Evolutionary conservation across 2,888 invertebrate species (phyloP), one percentile per base, ranked within the genome.

Genomic region (Augiades crinisus): DNA sequence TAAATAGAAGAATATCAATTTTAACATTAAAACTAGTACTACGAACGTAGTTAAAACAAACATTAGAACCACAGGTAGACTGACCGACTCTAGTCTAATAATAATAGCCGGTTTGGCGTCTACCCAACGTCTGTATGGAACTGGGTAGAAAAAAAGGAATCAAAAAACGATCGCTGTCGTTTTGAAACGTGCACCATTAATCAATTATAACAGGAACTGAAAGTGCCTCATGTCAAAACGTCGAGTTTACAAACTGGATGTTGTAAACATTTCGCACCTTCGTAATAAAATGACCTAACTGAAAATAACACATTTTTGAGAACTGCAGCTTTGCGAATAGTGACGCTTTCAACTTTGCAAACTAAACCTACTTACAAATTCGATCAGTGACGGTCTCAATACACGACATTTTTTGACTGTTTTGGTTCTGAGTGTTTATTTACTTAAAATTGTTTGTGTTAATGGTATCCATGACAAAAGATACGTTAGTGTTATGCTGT

Each of bases 51-150:
- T 54, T 56, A 63, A 67, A 66, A 67, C 58, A 63, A 70, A 68
- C 60, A 59, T 53, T 61, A 63, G 59, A 61, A 67, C 61, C 67
- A 60, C 83, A 86, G 84, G 87, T 86, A 86, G 78, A 76, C 67
- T 60, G 63, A 63, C 67, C 68, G 76, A 69, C 71, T 68, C 70
- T 78, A 78, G 72, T 81, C 87, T 87, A 87, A 84, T 85, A 82
- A 86, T 87, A 87, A 77, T 70, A 72, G 60, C 61, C 59, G 68
- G 72, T 72, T 84, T 87, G 87, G 87, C 86, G 67, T 65, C 57
- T 66, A 62, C 76, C 87, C 84, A 78, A 72, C 61, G 58, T 71
- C 73, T 69, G 71, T 72, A 69, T 73, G 72, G 60, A 61, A 56
- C 63, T 62, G 60, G 63, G 66, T 60, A 67, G 72, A 70, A 70